Conservation (phyloP, 92 coral and sea anemone species). For the Desmophyllum pertusum region DNA sequence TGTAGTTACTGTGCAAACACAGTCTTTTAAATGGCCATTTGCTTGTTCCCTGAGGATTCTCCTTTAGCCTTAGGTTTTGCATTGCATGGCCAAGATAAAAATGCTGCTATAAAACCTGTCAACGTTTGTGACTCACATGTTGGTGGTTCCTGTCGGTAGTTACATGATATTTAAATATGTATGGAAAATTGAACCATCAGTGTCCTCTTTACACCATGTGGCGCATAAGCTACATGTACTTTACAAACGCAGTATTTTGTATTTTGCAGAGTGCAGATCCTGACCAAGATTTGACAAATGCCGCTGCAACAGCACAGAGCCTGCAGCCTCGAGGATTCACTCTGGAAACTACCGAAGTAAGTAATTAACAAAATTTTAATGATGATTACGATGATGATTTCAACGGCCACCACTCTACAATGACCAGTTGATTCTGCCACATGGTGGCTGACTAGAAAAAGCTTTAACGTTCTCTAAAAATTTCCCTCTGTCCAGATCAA, state of each 20-base stretch:
- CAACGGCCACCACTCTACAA: no score
- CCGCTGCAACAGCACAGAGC: slow-evolving; percentile 99
- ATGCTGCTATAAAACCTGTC: slow-evolving; percentile 70
- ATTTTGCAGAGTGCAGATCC: slow-evolving; percentile 71
- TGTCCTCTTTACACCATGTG: no score
- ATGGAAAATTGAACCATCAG: no score
- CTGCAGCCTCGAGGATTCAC: slow-evolving; percentile 98
- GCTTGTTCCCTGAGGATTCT: slow-evolving; percentile 15
- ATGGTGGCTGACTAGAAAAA: neutral
- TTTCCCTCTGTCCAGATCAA: slow-evolving; percentile 65
- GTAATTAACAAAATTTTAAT: no score
- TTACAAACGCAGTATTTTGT: neutral
- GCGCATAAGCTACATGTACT: no score
- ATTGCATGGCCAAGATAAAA: slow-evolving; percentile 60
- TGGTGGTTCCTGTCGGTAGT: slow-evolving; percentile 82
- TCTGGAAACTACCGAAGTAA: slow-evolving; percentile 91
- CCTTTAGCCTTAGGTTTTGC: slow-evolving; percentile 15
- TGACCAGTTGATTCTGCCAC: no score
- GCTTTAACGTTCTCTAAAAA: neutral
- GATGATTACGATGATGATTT: no score
- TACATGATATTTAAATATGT: no score
- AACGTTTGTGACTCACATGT: slow-evolving; percentile 25
- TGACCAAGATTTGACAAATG: slow-evolving; percentile 90
- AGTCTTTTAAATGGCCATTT: neutral
- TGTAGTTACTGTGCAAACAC: no score